These are phyloP conservation scores for Drosophila subquinaria DNA, from an alignment of 2,888 invertebrate genomes.

Conservation along the genomic window DNA sequence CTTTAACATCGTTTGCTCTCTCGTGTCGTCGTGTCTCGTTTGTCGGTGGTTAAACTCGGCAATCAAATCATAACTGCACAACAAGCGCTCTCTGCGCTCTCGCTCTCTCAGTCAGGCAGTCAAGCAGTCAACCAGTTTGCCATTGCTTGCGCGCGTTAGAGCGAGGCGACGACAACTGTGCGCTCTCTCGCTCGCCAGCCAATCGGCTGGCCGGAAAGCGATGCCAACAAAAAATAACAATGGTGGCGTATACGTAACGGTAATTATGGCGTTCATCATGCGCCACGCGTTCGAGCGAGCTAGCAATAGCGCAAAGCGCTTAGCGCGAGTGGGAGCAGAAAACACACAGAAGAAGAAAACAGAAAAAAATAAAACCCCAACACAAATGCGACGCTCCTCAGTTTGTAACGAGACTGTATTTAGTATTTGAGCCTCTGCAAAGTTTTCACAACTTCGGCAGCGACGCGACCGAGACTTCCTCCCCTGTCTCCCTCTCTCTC, in stretches of 20 bases:
- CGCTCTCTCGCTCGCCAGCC: slow-evolving; percentile 55
- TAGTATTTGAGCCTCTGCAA: slow-evolving; percentile 80
- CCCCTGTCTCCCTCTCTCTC: slow-evolving; percentile 7
- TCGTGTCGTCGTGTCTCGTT: slow-evolving; percentile 78
- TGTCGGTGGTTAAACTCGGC: slow-evolving; percentile 83
- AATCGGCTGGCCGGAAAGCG: slow-evolving; percentile 67
- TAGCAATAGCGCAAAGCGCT: slow-evolving; percentile 32
- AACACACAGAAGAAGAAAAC: not conserved
- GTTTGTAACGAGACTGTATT: slow-evolving; percentile 84
- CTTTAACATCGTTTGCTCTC: slow-evolving; percentile 71
- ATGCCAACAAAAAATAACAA: slow-evolving; percentile 80
- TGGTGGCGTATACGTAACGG: slow-evolving; percentile 84
- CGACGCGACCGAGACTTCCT: slow-evolving; percentile 45
- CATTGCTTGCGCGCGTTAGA: slow-evolving; percentile 24
- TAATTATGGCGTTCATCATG: slow-evolving; percentile 85
- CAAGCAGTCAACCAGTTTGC: slow-evolving; percentile 52
- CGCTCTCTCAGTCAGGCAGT: slow-evolving; percentile 26
- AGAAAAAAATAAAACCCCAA: slow-evolving; percentile 37
- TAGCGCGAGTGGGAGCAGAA: slow-evolving; percentile 32
- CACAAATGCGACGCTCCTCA: slow-evolving; percentile 70
- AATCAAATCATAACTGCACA: slow-evolving; percentile 80
- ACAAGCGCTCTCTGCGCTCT: slow-evolving; percentile 48
- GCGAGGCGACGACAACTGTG: slow-evolving; percentile 26
- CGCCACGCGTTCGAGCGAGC: slow-evolving; percentile 60
- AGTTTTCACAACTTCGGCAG: slow-evolving; percentile 72